Evolutionary conservation across 2,888 invertebrate species (phyloP), one percentile per base, ranked within the genome.

Genomic region (Drosophila peninsularis): DNA sequence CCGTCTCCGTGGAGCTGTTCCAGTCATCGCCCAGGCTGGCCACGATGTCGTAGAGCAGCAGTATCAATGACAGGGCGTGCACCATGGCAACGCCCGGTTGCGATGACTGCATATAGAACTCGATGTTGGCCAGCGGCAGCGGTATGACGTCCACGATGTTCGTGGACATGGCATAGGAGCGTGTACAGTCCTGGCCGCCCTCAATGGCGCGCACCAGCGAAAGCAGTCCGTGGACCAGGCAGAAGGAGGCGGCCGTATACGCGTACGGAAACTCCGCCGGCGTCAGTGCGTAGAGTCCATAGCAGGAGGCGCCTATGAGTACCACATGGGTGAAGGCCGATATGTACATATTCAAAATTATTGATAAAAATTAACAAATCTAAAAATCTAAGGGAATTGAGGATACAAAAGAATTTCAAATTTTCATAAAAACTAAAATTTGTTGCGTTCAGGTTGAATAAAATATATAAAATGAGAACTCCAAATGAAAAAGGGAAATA

Each of bases 121-220:
- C 82, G 14, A 91, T 88, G 49, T 90, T 90, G 19, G 80, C 75
- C 68, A 90, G 13, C 1, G 91, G 85, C 37, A 90, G 57, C 0
- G 84, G 78, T 1, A 87, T 49, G 0, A 81, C 60, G 17, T 90
- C 84, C 63, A 89, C 70, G n/a, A 89, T 74, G 32, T 66, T 73
- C 2, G 69, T 50, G 1, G 86, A 82, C 4, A 89, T 49, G 2
- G 57, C 14, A 13, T 58, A 71, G 1, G 71, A 54, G 5, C 69
- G 73, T 0, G 61, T 44, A 19, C 75, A 76, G 0, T 75, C 66
- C 0, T 60, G 68, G 0, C 27, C 21, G 0, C 13, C 54, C 7
- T 71, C 62, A 0, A 55, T 3, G 2, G 42, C n/a, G 0, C 71
- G 75, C 34, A 81, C 58, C 5, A 87, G 17, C 11, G 76, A 73